Evolutionary conservation across 2,888 invertebrate genomes (phyloP), one percentile per base, ranked within the genome.

Genomic region (Xanthorhoe designata): DNA sequence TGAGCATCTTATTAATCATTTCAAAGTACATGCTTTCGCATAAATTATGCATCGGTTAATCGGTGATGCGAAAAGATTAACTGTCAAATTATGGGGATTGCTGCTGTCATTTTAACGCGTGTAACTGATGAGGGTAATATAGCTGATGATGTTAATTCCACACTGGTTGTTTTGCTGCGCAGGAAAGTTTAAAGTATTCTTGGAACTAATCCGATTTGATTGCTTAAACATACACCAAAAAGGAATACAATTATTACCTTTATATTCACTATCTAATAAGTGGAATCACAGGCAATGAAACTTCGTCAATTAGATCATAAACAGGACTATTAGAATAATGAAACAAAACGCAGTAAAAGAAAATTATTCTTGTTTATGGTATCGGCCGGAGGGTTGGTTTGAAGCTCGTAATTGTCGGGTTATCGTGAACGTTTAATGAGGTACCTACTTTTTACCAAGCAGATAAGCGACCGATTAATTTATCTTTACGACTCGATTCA

Each of bases 351-450:
- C 55, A 65, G 51, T 60, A 60, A 65, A 65, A 45, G 56, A 42
- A 35, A 51, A 56, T 56, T 51, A 55, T 64, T 64, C 49, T 57
- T 52, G 61, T 56, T 61, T 61, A 65, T 52, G 56, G 55, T 67
- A 63, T 61, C 52, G 24, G 45, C 51, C 45, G 59, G 17, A 38
- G 66, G 62, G 61, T 61, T 61, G 61, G 77, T 75, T 75, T 76
- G 76, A 80, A 74, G 80, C 75, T 77, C 73, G 73, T 90, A 88
- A 88, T 89, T 83, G 83, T 76, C 61, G 77, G 80, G 82, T 86
- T 90, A 90, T 91, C 90, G 78, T 69, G 77, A 77, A 82, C 81
- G 77, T 79, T 76, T 88, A 88, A 89, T 84, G 84, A 84, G 85
- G 75, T 76, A 78, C n/a, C n/a, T n/a, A n/a, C 78, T 76, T 72